phyloP scores from a whole-genome alignment of 2,797 vertebrate genomes.

The Pipistrellus nathusii region DNA sequence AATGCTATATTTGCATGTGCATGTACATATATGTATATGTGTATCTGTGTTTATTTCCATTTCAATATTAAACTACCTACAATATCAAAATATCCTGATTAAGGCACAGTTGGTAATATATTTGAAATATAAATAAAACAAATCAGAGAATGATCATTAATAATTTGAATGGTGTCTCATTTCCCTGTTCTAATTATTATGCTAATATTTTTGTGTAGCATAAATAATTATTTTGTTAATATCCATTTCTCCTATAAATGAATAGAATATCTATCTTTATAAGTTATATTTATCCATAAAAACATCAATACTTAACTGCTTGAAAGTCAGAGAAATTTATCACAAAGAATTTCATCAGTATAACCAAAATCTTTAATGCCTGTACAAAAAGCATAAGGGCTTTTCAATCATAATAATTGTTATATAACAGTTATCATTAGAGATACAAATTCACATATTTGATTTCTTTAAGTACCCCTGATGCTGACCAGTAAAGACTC shows the following conservation, averaged over 20 bases:
- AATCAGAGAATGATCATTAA: conserved; percentile 54
- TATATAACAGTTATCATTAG: background rate
- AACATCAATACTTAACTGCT: background rate
- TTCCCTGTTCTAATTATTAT: conserved; percentile 58
- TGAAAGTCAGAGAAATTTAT: conserved; percentile 25
- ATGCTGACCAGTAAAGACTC: background rate
- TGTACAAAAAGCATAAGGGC: background rate
- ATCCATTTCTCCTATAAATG: background rate
- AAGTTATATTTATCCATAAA: background rate
- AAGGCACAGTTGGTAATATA: background rate
- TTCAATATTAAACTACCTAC: background rate
- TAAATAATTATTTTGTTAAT: conserved; percentile 47
- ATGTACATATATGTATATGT: background rate
- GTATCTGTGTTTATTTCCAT: background rate
- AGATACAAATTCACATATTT: background rate
- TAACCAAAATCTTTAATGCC: background rate
- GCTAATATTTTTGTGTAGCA: conserved; percentile 23
- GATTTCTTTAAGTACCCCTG: background rate
- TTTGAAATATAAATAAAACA: conserved; percentile 58
- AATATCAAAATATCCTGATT: background rate
- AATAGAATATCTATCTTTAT: background rate
- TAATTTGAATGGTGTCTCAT: conserved; percentile 10
- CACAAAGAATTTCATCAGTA: background rate
- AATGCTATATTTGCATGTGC: background rate
- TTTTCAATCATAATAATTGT: conserved; percentile 18